phyloP scores from a whole-genome alignment of 2,888 invertebrate genomes.

The Lucinisca nassula region DNA sequence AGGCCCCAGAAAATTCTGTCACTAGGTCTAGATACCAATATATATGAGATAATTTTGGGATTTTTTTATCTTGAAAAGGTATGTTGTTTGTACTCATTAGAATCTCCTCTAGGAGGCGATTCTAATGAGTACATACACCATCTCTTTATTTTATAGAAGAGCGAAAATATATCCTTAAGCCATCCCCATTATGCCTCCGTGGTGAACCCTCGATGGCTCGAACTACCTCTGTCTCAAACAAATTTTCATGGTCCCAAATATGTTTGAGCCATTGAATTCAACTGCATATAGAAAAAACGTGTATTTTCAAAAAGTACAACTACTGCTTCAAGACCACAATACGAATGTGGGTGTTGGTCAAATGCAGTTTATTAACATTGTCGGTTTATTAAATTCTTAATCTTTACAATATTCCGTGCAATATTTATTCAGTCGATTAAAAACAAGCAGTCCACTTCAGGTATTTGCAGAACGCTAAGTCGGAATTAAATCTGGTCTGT shows the following conservation, averaged over 20 bases:
- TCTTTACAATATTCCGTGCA: neutral
- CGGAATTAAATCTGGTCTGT: neutral
- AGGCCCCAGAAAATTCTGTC: no score
- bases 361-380: neutral
- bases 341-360: neutral
- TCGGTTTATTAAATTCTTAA: neutral
- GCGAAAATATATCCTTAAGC: no score
- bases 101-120: no score
- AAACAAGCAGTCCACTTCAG: conserved; percentile 1
- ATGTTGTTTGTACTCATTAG: no score
- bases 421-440: neutral
- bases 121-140: no score
- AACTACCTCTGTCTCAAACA: neutral
- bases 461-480: neutral
- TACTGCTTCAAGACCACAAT: neutral
- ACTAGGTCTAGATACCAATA: no score
- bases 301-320: neutral
- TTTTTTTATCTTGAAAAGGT: no score
- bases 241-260: neutral
- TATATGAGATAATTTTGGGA: no score
- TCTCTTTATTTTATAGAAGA: no score
- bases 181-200: no score
- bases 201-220: no score
- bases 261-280: neutral
- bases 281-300: neutral